phyloP scores from a whole-genome alignment of 2,113 vertebrate species.

The Archocentrus centrarchus region DNA sequence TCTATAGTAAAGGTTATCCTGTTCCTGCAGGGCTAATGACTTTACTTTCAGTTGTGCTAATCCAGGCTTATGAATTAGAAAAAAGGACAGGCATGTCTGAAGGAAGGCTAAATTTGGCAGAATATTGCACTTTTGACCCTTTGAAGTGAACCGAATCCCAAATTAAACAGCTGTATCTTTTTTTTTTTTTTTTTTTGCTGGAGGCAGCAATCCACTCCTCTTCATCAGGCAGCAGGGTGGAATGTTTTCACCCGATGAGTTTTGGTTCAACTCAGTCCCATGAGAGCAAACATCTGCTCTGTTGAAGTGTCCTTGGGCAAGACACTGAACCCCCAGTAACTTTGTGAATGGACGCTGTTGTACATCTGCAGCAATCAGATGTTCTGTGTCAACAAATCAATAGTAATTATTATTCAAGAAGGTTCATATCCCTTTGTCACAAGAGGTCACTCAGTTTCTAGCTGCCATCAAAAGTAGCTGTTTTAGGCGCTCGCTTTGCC shows the following conservation, averaged over 20 bases:
- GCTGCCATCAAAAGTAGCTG: slow-evolving; percentile 30
- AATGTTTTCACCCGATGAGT: slow-evolving; percentile 49
- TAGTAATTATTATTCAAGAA: slow-evolving; percentile 41
- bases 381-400: slow-evolving; percentile 47
- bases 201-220: slow-evolving; percentile 51
- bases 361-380: slow-evolving; percentile 23
- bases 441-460: background rate
- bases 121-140: slow-evolving; percentile 49
- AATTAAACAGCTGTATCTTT: slow-evolving; percentile 53
- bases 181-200: slow-evolving; percentile 24
- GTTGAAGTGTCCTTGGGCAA: slow-evolving; percentile 63
- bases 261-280: slow-evolving; percentile 51
- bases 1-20: background rate
- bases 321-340: slow-evolving; percentile 25
- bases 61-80: slow-evolving; percentile 54
- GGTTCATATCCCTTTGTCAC: slow-evolving; percentile 30
- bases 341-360: slow-evolving; percentile 4
- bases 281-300: slow-evolving; percentile 63
- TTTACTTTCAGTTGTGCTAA: slow-evolving; percentile 36
- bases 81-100: slow-evolving; percentile 28
- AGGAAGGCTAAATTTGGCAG: slow-evolving; percentile 39
- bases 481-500: slow-evolving; percentile 1
- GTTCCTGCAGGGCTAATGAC: slow-evolving; percentile 17
- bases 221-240: slow-evolving; percentile 60
- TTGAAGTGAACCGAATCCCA: slow-evolving; percentile 45